phyloP scores from a whole-genome alignment of 2,113 vertebrate species.

The Psittacula cyanocephala region DNA sequence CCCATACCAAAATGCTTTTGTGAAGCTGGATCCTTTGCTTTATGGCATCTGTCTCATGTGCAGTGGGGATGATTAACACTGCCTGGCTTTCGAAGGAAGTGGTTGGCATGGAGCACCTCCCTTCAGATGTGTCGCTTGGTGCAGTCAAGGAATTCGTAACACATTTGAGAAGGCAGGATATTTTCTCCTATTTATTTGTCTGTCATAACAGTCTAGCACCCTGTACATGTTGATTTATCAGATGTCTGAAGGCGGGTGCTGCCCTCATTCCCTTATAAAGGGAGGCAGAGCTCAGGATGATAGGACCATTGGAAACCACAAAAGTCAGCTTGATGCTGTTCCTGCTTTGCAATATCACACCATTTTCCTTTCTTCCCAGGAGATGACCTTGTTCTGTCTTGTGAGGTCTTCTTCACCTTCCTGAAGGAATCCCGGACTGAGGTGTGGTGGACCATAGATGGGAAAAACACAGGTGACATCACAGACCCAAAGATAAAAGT shows the following conservation, averaged over 20 bases:
- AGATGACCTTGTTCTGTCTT: slow-evolving; percentile 72
- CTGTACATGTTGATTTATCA: neutral
- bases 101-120: neutral
- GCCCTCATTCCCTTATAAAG: neutral
- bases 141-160: neutral
- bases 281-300: neutral
- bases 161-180: neutral
- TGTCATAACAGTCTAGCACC: neutral
- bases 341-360: neutral
- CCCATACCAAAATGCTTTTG: neutral
- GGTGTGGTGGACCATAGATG: slow-evolving; percentile 93
- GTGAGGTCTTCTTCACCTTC: slow-evolving; percentile 78
- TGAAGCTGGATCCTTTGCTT: neutral
- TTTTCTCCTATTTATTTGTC: neutral
- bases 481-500: slow-evolving; percentile 65
- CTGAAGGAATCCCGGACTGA: slow-evolving; percentile 72
- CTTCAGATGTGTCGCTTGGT: neutral
- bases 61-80: neutral
- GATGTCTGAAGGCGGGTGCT: neutral
- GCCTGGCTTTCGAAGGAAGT: neutral
- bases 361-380: slow-evolving; percentile 39
- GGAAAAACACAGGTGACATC: slow-evolving; percentile 77
- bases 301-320: neutral
- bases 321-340: neutral
- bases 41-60: neutral